These are phyloP conservation scores for Caretta caretta DNA, from an alignment of 2,113 vertebrate species.

Conservation along the genomic window DNA sequence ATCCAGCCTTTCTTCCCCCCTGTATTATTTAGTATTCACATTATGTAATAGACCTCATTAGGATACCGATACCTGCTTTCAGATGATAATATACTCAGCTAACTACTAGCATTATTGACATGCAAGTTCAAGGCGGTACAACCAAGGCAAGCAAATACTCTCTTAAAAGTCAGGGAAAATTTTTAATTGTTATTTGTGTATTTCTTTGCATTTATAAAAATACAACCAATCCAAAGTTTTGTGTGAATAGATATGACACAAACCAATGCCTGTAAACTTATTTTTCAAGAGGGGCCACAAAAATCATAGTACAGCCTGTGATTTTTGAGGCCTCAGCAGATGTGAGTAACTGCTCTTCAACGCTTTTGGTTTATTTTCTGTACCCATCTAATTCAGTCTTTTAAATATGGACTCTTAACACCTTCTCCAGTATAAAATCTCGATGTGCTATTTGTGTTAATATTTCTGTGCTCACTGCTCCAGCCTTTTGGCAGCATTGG, in stretches of 20 bases:
- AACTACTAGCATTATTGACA: constrained; percentile 23
- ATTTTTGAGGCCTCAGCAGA: not conserved
- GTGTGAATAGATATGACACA: not conserved
- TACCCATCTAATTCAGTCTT: rapidly evolving
- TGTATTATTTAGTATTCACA: constrained; percentile 10
- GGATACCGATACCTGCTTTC: not conserved
- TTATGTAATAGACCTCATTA: constrained; percentile 10
- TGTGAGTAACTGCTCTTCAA: not conserved
- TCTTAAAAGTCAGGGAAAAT: not conserved
- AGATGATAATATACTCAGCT: not conserved
- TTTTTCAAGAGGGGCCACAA: not conserved
- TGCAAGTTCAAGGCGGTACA: not conserved
- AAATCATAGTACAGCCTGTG: rapidly evolving
- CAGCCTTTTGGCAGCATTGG: rapidly evolving
- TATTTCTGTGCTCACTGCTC: not conserved
- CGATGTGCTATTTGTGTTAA: not conserved
- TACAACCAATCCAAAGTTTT: not conserved
- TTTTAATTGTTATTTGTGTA: not conserved
- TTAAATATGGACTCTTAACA: rapidly evolving
- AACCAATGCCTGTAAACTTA: not conserved
- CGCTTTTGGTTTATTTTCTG: not conserved
- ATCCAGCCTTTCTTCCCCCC: not conserved
- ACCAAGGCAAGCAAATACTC: not conserved
- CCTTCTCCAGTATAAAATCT: rapidly evolving
- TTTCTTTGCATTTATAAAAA: constrained; percentile 28